Base-by-base conservation (phyloP, 2,888 invertebrate species). In the Aspidiotus rigidus region DNA sequence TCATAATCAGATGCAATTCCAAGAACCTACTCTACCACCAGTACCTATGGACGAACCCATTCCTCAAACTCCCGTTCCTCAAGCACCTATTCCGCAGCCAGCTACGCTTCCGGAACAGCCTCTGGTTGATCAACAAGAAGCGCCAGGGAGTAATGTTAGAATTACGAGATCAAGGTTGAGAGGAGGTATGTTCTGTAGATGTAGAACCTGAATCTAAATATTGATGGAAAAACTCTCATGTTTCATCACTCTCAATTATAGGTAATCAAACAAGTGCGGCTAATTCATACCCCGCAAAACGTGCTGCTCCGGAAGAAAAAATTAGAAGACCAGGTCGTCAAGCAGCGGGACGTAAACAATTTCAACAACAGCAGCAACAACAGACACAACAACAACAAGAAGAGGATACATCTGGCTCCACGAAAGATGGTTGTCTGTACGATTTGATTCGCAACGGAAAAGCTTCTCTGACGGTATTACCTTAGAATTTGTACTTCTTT, bases 371-470 rank as follows among this genome's bases (percentile, higher is more conserved):
- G 28, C 28, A 28, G 28, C 28, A 28, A 28, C 28, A 28, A 28
- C 28, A 28, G 28, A 28, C 5, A 5, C 28, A 28, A 5, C 28
- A 28, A 28, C 49, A 49, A 49, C 28, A 59, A 9, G 69, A 69
- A 40, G 42, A 69, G 16, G 70, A 71, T n/a, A 6, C 10, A n/a
- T 55, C 67, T 9, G 53, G 16, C 2, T 53, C 60, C 7, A 49
- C 16, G 64, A 71, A 71, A 64, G 71, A 72, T 70, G 64, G 64
- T 10, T 71, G 72, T 41, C 83, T 94, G 7, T 94, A 93, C 78
- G 88, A 85, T 75, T 86, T 90, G 71, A 86, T 94, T 60, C 83
- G 88, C 70, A 89, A 88, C 76, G 93, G 92, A 71, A 88, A 89
- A 75, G 84, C 86, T 66, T 86, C 90, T 1, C 84, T 93, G 67